Evolutionary conservation across 2,797 vertebrate species (phyloP).

Genomic region (Myioborus miniatus): DNA sequence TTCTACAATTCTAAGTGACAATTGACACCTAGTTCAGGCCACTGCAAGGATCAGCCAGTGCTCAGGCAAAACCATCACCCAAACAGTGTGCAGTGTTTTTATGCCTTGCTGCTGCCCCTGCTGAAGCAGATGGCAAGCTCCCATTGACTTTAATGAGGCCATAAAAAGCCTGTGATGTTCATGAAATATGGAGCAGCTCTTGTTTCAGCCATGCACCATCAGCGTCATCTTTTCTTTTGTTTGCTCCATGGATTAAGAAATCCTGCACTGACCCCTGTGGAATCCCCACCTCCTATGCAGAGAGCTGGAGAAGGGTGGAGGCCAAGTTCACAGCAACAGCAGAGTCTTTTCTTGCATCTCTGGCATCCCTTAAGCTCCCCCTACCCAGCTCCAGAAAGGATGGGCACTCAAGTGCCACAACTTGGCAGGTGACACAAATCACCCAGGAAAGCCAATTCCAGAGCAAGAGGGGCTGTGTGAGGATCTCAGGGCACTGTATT

Average conservation of each 20-base stretch:
- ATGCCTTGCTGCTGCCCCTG: not conserved
- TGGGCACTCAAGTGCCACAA: not conserved
- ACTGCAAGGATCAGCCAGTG: not conserved
- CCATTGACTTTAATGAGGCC: constrained; percentile 17
- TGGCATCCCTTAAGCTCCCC: not conserved
- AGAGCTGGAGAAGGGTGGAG: not conserved
- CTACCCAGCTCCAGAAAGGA: not conserved
- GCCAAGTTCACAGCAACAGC: not conserved
- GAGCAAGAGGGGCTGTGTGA: not conserved
- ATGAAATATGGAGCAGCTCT: not conserved
- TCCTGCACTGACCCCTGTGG: rapidly evolving
- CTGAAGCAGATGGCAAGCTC: constrained; percentile 35
- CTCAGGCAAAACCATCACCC: not conserved
- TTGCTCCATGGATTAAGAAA: not conserved
- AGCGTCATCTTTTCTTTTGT: not conserved
- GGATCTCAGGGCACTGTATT: not conserved
- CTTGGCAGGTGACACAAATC: not conserved
- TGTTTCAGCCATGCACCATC: rapidly evolving
- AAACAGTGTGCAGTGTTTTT: not conserved
- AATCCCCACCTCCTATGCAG: not conserved
- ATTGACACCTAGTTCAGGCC: not conserved
- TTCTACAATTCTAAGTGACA: not conserved
- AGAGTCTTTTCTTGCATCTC: not conserved
- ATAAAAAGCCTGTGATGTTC: not conserved
- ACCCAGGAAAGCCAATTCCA: not conserved